Evolutionary conservation across 2,888 invertebrate species (phyloP).

Genomic region (Mimas tiliae): DNA sequence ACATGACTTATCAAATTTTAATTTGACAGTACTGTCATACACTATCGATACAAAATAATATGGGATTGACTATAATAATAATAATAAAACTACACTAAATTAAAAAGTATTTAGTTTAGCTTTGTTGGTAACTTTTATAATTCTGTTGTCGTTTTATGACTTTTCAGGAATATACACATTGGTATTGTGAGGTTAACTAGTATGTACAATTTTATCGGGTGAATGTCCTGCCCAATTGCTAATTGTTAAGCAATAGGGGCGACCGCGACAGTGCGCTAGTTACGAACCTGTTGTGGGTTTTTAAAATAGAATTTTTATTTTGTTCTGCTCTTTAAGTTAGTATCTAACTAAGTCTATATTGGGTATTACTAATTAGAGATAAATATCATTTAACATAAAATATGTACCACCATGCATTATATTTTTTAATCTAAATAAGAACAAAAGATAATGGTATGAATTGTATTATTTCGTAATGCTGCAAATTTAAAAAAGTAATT

Average conservation of each 20-base stretch:
- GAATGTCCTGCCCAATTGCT: slow-evolving; percentile 25
- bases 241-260: slow-evolving; percentile 26
- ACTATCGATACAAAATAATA: no score
- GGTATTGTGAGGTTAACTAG: slow-evolving; percentile 1
- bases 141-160: background rate
- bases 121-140: background rate
- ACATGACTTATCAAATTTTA: no score
- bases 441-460: no score
- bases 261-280: background rate
- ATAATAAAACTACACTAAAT: no score
- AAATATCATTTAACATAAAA: no score
- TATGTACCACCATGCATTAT: no score
- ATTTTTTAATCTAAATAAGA: no score
- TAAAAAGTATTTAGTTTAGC: no score
- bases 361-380: background rate
- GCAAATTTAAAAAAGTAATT: no score
- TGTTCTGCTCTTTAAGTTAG: background rate
- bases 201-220: slow-evolving; percentile 14
- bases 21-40: no score
- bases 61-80: no score
- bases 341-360: background rate
- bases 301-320: slow-evolving; percentile 13
- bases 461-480: no score
- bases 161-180: background rate
- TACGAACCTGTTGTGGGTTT: slow-evolving; percentile 20